Evolutionary conservation across 2,888 invertebrate genomes (phyloP).

Genomic region (Chaitophorus viminalis): DNA sequence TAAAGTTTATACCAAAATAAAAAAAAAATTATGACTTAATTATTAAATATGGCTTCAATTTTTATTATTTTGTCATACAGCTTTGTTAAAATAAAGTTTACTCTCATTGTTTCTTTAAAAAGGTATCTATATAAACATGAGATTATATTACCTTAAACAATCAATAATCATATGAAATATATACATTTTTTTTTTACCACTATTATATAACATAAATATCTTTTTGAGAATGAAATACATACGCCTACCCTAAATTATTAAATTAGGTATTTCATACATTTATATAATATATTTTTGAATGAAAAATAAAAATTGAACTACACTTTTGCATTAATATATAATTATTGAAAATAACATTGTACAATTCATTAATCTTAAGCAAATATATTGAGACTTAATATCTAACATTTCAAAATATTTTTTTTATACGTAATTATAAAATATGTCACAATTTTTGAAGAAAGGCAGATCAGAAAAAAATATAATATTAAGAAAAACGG

Average conservation of each 20-base stretch:
- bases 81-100: background rate
- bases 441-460: constrained; percentile 50
- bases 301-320: constrained; percentile 35
- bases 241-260: background rate
- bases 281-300: background rate
- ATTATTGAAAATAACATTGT: constrained; percentile 50
- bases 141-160: background rate
- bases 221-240: constrained; percentile 11
- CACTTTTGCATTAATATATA: constrained; percentile 9
- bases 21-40: constrained; percentile 31
- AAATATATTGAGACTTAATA: constrained; percentile 52
- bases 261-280: background rate
- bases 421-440: constrained; percentile 46
- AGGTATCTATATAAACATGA: background rate
- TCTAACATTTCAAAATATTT: constrained; percentile 46
- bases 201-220: background rate
- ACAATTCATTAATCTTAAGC: constrained; percentile 53
- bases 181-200: background rate
- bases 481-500: constrained; percentile 37
- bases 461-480: constrained; percentile 51
- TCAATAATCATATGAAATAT: background rate
- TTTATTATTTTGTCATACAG: background rate
- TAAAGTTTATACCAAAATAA: constrained; percentile 49
- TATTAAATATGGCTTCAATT: background rate
- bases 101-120: background rate